Evolutionary conservation across 2,113 vertebrate species (phyloP).

Genomic region (Xiphias gladius): DNA sequence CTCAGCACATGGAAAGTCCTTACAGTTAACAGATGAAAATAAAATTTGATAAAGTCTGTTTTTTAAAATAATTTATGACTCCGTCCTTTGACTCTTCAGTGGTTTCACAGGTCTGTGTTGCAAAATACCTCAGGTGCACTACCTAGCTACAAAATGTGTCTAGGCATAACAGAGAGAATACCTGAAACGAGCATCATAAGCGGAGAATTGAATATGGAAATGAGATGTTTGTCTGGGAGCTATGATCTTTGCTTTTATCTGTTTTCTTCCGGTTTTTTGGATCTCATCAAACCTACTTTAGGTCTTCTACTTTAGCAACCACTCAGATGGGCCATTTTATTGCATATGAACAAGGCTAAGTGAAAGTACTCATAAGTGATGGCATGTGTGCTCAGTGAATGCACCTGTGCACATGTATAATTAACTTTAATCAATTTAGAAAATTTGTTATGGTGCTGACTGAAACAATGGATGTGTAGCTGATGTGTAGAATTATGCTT

Average conservation of each 20-base stretch:
- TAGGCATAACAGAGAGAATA: neutral
- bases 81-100: neutral
- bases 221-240: neutral
- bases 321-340: neutral
- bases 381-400: neutral
- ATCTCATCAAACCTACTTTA: slow-evolving; percentile 13
- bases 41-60: neutral
- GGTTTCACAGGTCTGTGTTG: neutral
- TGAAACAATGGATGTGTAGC: no score
- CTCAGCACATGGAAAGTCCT: no score
- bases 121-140: neutral
- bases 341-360: neutral
- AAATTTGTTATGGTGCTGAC: no score
- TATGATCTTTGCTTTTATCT: neutral
- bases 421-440: neutral
- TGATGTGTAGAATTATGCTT: no score
- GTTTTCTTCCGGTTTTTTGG: slow-evolving; percentile 5
- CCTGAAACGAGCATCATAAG: neutral
- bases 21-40: no score
- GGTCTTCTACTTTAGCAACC: slow-evolving; percentile 44
- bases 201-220: slow-evolving; percentile 8
- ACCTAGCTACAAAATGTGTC: neutral
- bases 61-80: neutral
- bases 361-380: no score
- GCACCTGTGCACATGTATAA: neutral